Evolutionary conservation across 2,888 invertebrate genomes (phyloP), one percentile per base, ranked within the genome.

Genomic region (Phytoseiulus persimilis): DNA sequence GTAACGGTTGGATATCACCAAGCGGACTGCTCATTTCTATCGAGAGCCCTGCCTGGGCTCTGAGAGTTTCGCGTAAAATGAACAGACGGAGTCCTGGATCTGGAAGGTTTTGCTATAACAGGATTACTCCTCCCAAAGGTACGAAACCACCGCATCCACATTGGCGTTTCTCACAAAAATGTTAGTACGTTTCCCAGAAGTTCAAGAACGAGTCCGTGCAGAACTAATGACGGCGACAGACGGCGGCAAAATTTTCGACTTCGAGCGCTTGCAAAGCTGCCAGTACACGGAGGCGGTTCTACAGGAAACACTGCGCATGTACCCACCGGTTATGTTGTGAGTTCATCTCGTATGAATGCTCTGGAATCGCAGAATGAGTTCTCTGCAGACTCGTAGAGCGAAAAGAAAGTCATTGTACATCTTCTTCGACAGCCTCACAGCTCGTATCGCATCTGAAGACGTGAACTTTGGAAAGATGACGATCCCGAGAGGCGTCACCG

Each of bases 401-500:
- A n/a, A n/a, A n/a, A n/a, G n/a, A n/a, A n/a, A n/a, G n/a, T n/a
- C n/a, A n/a, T n/a, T n/a, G n/a, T n/a, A n/a, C n/a, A n/a, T n/a
- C n/a, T 39, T 39, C 39, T 84, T 32, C 33, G 31, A 32, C 84
- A 84, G 90, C 9, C 91, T 91, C 65, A 89, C 91, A 5, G 83
- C 89, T 0, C 83, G 91, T 46, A 45, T 89, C 11, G 90, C 91
- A 14, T 31, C 87, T 0, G 28, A 89, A 32, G 91, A 91, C 32
- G 90, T 87, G n/a, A 46, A 90, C 32, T 89, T 90, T 39, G 91
- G 91, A 39, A 90, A 90, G 32, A 89, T 90, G 14, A 91, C 90
- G 32, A 90, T 92, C 33, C 92, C 92, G 0, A 91, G 91, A 90
- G 91, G 90, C 31, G 90, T 91, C n/a, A 90, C 89, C 6, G 90